Evolutionary conservation across 2,888 invertebrate species (phyloP).

Genomic region (Dorcus hopei): DNA sequence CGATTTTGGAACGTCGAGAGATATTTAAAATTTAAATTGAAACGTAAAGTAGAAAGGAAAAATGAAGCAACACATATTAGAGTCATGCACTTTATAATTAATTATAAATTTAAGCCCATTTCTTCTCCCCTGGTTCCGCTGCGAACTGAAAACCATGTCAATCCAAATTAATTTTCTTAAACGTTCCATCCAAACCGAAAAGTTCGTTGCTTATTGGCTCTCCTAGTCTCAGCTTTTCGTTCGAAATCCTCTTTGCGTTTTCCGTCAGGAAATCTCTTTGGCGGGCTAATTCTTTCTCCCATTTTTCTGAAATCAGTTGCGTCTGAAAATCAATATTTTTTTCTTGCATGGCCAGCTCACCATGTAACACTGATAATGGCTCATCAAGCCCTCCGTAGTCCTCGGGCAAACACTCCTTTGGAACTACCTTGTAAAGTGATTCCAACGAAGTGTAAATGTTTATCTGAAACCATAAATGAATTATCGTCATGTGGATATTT

Average conservation of each 20-base stretch:
- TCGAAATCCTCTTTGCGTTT: background rate
- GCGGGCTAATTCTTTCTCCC: background rate
- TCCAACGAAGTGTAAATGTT: background rate
- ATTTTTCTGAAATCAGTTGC: background rate
- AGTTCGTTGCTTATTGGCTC: background rate
- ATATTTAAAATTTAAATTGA: too few species aligned
- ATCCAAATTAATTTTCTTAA: background rate
- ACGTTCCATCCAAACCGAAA: background rate
- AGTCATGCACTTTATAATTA: too few species aligned
- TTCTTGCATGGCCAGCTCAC: background rate
- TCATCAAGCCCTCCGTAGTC: slow-evolving; percentile 8
- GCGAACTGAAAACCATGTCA: background rate
- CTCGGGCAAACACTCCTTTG: slow-evolving; percentile 11
- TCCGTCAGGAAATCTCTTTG: background rate
- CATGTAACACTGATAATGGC: background rate
- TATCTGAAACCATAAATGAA: too few species aligned
- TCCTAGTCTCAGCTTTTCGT: background rate
- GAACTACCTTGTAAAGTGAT: background rate
- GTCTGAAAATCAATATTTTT: background rate
- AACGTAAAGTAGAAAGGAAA: too few species aligned
- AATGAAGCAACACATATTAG: too few species aligned
- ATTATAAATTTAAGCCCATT: too few species aligned
- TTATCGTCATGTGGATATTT: too few species aligned
- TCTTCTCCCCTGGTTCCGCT: too few species aligned
- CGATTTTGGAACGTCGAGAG: too few species aligned